Conservation (phyloP, 2,888 invertebrate species). For the Eudemis profundana region DNA sequence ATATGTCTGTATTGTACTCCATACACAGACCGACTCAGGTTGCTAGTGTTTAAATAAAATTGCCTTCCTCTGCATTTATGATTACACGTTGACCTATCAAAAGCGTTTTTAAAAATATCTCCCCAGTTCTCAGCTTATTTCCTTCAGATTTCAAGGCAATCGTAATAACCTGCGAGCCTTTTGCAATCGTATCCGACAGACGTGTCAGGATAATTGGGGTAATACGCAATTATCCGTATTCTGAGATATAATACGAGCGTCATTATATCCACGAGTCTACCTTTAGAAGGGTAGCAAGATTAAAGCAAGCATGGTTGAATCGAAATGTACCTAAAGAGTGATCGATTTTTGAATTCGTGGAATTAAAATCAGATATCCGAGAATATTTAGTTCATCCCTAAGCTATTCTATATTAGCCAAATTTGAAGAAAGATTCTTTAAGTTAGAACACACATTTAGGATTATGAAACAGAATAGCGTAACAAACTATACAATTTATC, state of each 20-base stretch:
- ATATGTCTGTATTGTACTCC: no score
- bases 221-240: conserved; percentile 26
- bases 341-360: neutral
- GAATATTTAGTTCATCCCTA: neutral
- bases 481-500: no score
- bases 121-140: conserved; percentile 22
- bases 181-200: conserved; percentile 11
- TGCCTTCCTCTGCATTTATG: no score
- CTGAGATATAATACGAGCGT: conserved; percentile 9
- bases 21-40: no score
- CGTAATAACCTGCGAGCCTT: conserved; percentile 16
- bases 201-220: conserved; percentile 30
- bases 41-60: no score
- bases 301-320: neutral
- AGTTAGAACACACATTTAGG: no score
- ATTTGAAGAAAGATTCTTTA: no score
- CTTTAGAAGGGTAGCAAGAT: conserved; percentile 2
- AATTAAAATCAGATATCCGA: neutral
- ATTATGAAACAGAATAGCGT: no score
- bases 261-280: conserved; percentile 13
- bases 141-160: conserved; percentile 20
- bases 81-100: neutral
- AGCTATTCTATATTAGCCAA: no score
- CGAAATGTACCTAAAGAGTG: neutral
- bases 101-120: conserved; percentile 18